Conservation (phyloP, 2,113 vertebrate species). For the Poeciliopsis retropinna region DNA sequence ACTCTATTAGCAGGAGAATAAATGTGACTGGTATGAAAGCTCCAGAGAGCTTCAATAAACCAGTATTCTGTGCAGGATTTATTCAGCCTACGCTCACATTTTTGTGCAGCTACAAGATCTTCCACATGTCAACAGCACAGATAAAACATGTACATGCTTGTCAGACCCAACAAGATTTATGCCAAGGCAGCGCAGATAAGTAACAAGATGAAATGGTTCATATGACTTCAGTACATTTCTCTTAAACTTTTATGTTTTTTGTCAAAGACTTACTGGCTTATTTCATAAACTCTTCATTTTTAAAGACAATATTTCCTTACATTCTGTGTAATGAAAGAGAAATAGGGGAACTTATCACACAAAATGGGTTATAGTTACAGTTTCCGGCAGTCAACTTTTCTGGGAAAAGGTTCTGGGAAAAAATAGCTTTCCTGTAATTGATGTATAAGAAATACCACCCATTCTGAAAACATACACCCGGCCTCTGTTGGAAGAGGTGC, state of each 20-base stretch:
- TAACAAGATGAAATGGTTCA: neutral
- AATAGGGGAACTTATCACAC: neutral
- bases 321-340: neutral
- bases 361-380: neutral
- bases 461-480: neutral
- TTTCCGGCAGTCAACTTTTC: constrained; percentile 13
- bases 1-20: neutral
- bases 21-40: neutral
- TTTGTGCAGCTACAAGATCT: constrained; percentile 15
- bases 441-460: constrained; percentile 15
- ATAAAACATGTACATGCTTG: constrained; percentile 47
- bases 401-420: constrained; percentile 23
- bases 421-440: constrained; percentile 40
- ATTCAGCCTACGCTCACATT: neutral
- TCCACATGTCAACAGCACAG: constrained; percentile 4
- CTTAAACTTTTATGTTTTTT: neutral
- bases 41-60: neutral
- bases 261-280: neutral
- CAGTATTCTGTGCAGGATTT: neutral
- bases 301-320: neutral
- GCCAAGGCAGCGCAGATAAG: neutral
- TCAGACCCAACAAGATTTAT: neutral
- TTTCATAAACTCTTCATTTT: neutral
- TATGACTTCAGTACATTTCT: neutral
- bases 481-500: constrained; percentile 14